Base-by-base conservation (phyloP, 1,140 invertebrate species). In the Listronotus bonariensis region DNA sequence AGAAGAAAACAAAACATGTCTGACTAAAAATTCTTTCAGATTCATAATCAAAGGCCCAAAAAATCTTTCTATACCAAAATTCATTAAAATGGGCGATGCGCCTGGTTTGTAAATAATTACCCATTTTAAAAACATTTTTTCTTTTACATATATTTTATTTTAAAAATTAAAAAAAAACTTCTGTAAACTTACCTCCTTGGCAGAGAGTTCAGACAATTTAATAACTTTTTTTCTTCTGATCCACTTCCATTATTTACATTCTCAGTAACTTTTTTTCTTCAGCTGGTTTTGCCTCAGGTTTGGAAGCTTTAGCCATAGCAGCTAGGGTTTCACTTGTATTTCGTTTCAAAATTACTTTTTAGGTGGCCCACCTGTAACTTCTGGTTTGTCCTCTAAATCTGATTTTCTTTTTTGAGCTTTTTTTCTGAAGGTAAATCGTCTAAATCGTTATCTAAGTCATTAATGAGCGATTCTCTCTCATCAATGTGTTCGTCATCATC, bases 331-430 rank as follows among this genome's bases (percentile, higher is more conserved):
- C 43, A 64, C 32, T 65, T 38, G 62, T 73, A 57, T 69, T 85
- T 58, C 89, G 83, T 68, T 91, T 90, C 1, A 91, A 73, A 17
- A 91, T 82, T 56, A 89, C 80, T 75, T 86, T 87, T 68, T 88
- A 0, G 77, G 51, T 18, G 53, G 51, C 18, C 78, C 76, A 38
- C 67, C 55, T 7, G 52, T 56, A 67, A 43, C 49, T 5, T 70
- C 72, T 20, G 72, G 72, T 54, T 78, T 75, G 64, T 69, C 65
- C 70, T 67, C 67, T 46, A 11, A 46, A 57, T 66, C 76, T 63
- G 34, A 11, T 52, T 68, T 70, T 41, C 55, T 48, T 70, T 72
- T 72, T 63, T 68, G 38, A 45, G 17, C 41, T 43, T 82, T 76
- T 26, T 26, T 26, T 26, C 20, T 1, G 20, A 26, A 12, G 81